Percentiles rank a stretch among this genome's conserved stretches.
These are phyloP conservation scores for Beaufortia kweichowensis DNA, from an alignment of 2,113 vertebrate species.

Conservation along the genomic window DNA sequence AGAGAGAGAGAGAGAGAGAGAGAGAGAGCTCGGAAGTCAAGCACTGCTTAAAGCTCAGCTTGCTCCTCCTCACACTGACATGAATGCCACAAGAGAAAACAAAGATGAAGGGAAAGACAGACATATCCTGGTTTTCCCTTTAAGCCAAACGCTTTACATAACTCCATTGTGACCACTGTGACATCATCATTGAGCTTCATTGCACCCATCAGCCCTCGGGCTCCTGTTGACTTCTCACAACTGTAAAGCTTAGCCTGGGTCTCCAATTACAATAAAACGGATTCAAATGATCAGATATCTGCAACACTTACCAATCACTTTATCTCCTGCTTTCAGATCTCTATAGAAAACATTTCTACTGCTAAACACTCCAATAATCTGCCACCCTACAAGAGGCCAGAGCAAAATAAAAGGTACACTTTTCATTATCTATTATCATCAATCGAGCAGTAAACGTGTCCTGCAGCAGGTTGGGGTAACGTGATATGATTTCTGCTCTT, in stretches of 20 bases:
- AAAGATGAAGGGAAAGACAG: slow-evolving; percentile 46
- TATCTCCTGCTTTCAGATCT: too few relatives aligned
- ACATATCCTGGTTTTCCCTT: slow-evolving; percentile 45
- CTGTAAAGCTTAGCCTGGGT: not conserved
- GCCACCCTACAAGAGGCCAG: not conserved
- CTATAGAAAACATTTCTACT: not conserved
- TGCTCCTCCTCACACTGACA: not conserved
- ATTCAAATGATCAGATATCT: not conserved
- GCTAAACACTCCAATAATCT: not conserved
- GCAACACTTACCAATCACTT: too few relatives aligned
- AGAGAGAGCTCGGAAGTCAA: too few relatives aligned
- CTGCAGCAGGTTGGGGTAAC: not conserved
- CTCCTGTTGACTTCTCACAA: not conserved
- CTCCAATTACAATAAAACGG: not conserved
- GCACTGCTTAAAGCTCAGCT: not conserved
- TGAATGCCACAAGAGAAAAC: slow-evolving; percentile 5
- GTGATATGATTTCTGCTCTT: not conserved
- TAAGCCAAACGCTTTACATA: slow-evolving; percentile 38
- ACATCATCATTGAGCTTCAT: slow-evolving; percentile 25
- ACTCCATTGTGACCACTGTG: slow-evolving; percentile 22
- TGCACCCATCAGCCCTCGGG: slow-evolving; percentile 24
- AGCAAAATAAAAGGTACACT: not conserved
- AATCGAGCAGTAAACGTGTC: not conserved
- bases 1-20: too few relatives aligned
- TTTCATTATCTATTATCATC: not conserved